Evolutionary conservation across 2,797 vertebrate genomes (phyloP).

Genomic region (Bradypodion ventrale): DNA sequence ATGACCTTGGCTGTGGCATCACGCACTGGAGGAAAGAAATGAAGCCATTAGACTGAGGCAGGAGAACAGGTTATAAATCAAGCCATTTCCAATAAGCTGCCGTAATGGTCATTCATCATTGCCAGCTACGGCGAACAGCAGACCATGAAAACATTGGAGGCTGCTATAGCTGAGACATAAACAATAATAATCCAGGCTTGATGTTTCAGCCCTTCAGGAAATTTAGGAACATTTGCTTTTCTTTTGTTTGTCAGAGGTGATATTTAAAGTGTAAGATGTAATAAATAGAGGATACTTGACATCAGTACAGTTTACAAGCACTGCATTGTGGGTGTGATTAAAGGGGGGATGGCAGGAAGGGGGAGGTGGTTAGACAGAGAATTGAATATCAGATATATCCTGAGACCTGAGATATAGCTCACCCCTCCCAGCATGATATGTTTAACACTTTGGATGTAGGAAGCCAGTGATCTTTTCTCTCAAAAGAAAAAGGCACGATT

Average conservation of each 20-base stretch:
- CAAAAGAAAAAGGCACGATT: conserved; percentile 54
- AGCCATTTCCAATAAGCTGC: conserved; percentile 99
- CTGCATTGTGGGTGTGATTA: conserved; percentile 79
- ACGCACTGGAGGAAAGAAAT: conserved; percentile 98
- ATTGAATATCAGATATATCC: conserved; percentile 76
- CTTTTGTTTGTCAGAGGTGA: conserved; percentile 89
- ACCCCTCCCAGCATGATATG: conserved; percentile 54
- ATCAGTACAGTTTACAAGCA: conserved; percentile 72
- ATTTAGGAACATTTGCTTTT: conserved; percentile 87
- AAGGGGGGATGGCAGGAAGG: conserved; percentile 38
- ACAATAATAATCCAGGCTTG: conserved; percentile 92
- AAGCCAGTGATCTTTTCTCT: conserved; percentile 53
- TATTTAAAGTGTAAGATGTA: conserved; percentile 83
- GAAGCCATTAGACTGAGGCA: conserved; percentile 99
- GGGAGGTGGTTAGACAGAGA: conserved; percentile 59
- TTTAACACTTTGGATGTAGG: conserved; percentile 59
- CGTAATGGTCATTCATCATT: conserved; percentile 99
- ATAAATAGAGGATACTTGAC: conserved; percentile 80
- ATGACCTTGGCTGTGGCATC: conserved; percentile 99
- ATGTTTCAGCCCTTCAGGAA: conserved; percentile 88
- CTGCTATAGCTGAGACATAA: conserved; percentile 91
- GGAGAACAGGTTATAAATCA: conserved; percentile 98
- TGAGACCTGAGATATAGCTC: conserved; percentile 64
- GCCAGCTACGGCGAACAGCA: conserved; percentile 81
- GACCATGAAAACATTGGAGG: conserved; percentile 88